Conservation (phyloP, 1,140 invertebrate species). For the Plectus sambesii region DNA sequence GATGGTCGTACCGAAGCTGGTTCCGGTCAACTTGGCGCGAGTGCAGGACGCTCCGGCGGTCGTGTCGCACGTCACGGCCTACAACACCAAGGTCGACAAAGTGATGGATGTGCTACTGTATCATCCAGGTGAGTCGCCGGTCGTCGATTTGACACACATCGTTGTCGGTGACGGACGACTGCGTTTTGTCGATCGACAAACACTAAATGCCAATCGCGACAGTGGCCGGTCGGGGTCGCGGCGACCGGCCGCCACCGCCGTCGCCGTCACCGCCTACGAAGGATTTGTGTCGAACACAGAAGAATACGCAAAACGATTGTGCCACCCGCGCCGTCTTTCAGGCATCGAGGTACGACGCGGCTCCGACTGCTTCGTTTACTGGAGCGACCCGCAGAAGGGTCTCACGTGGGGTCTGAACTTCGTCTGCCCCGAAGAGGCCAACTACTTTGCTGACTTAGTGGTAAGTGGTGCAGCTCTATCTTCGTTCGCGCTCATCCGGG, state of each 20-base stretch:
- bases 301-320: too few relatives aligned
- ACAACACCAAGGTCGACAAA: neutral
- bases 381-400: neutral
- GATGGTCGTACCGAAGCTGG: neutral
- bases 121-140: neutral
- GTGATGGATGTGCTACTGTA: neutral
- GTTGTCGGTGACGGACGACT: too few relatives aligned
- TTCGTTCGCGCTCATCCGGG: too few relatives aligned
- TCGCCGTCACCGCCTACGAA: too few relatives aligned
- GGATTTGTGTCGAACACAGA: too few relatives aligned
- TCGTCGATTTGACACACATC: neutral
- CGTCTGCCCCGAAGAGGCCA: neutral
- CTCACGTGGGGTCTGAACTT: neutral
- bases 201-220: too few relatives aligned
- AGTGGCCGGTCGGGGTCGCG: too few relatives aligned
- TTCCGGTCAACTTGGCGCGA: neutral
- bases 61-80: neutral
- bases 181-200: too few relatives aligned
- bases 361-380: neutral
- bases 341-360: neutral
- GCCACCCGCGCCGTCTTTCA: too few relatives aligned
- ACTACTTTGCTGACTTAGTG: neutral
- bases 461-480: neutral
- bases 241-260: too few relatives aligned
- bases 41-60: neutral